phyloP scores from a whole-genome alignment of 2,888 invertebrate genomes.

The Andricus quercusramuli region DNA sequence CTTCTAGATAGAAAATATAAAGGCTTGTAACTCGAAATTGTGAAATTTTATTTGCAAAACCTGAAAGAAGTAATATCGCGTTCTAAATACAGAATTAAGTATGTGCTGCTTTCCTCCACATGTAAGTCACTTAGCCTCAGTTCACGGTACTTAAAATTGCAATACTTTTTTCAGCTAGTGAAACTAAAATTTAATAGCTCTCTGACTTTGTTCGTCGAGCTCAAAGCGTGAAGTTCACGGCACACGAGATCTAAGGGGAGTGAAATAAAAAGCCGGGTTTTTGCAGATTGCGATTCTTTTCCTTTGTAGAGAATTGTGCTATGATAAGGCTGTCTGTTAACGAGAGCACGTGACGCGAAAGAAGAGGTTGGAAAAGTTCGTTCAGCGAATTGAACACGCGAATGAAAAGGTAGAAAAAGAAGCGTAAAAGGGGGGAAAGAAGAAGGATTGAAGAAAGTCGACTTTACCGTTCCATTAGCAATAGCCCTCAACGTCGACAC shows the following conservation, averaged over 20 bases:
- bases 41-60: too few species aligned
- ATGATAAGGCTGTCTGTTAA: constrained; percentile 16
- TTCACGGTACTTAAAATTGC: too few species aligned
- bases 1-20: too few species aligned
- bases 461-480: constrained; percentile 54
- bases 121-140: too few species aligned
- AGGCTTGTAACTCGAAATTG: too few species aligned
- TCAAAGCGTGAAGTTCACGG: background rate
- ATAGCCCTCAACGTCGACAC: constrained; percentile 51
- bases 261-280: constrained; percentile 36
- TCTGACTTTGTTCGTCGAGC: background rate
- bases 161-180: too few species aligned
- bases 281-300: constrained; percentile 5
- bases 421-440: constrained; percentile 40
- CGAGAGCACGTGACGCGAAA: constrained; percentile 27
- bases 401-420: constrained; percentile 16
- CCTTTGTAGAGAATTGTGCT: constrained; percentile 15
- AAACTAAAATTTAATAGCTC: too few species aligned
- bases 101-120: too few species aligned
- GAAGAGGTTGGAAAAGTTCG: constrained; percentile 14
- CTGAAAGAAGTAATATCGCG: too few species aligned
- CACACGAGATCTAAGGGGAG: background rate
- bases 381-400: constrained; percentile 31
- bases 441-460: constrained; percentile 46
- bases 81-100: too few species aligned